A percentile compares a stretch with the other conserved stretches of the same genome.
Evolutionary conservation across 2,113 vertebrate species (phyloP).

Genomic region (Hypomesus transpacificus): DNA sequence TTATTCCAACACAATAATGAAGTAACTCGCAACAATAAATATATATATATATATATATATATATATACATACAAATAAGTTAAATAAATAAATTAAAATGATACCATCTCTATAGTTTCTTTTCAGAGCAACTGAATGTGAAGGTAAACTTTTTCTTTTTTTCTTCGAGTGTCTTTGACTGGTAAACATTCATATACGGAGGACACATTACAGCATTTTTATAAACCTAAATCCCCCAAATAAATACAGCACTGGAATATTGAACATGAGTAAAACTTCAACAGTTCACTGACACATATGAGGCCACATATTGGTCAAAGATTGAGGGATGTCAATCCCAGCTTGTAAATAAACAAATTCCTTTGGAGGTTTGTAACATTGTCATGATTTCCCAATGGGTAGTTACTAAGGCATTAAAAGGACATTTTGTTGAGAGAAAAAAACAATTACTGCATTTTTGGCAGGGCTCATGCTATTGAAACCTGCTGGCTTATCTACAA

Average conservation of each 20-base stretch:
- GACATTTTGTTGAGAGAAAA: constrained; percentile 29
- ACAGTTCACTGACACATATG: neutral
- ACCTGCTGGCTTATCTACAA: constrained; percentile 47
- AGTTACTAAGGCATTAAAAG: constrained; percentile 27
- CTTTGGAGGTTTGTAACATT: constrained; percentile 22
- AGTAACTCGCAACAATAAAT: constrained; percentile 10
- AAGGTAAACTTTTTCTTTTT: constrained; percentile 4
- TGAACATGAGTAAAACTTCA: constrained; percentile 1
- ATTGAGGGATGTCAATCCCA: constrained; percentile 10
- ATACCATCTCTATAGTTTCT: neutral
- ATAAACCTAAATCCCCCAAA: neutral
- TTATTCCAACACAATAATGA: constrained; percentile 39
- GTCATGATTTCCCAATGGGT: constrained; percentile 28
- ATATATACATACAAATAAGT: constrained; percentile 65
- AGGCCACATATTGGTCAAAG: neutral
- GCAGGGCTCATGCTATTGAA: constrained; percentile 47
- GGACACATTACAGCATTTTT: neutral
- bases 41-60: constrained; percentile 65
- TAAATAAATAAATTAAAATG: constrained; percentile 63
- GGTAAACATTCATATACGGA: neutral
- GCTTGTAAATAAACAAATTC: constrained; percentile 13
- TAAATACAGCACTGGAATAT: constrained; percentile 30
- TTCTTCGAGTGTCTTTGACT: constrained; percentile 3
- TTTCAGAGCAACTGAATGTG: neutral
- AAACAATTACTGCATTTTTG: constrained; percentile 48